Evolutionary conservation across 1,140 invertebrate genomes (phyloP), one percentile per base, ranked within the genome.

Genomic region (Zaprionus nigranus): DNA sequence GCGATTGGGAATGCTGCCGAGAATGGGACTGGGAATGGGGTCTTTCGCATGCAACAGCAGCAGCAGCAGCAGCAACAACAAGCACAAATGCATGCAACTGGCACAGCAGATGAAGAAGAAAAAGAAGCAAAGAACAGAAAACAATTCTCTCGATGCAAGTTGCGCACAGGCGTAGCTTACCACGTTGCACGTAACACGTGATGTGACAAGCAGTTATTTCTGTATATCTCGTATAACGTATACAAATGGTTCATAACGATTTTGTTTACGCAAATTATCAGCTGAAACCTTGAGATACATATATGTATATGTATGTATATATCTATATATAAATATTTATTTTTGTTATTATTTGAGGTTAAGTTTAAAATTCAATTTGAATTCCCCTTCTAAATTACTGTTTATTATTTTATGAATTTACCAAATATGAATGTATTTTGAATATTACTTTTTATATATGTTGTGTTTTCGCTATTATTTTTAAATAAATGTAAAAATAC

Each of bases 21-120:
- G 40, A 43, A 73, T 80, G 79, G 69, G 67, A 82, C 80, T 66
- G 58, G 54, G 71, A 63, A 59, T 64, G 40, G 40, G 40, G 40
- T 74, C 20, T 51, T 63, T 60, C 54, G 65, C 76, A 64, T 53
- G 61, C 76, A 75, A 62, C 40, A n/a, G 5, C 38, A 40, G 15
- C 38, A n/a, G 15, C 38, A n/a, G 5, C 38, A 40, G 15, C 38
- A 40, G 5, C 43, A 57, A 74, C 54, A 30, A 30, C 2, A 51
- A 53, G 58, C 28, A 38, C 49, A 40, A 59, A 54, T 69, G 49
- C 22, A 69, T 71, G 60, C 58, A 63, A 71, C 57, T 73, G 63
- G 75, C 63, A 67, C 62, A 74, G 63, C 30, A 11, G n/a, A 20
- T 15, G n/a, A 5, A 22, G 24, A 22, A 28, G 53, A 56, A 51